Percentiles rank a stretch among this genome's conserved stretches.
phyloP scores from a whole-genome alignment of 2,113 vertebrate genomes.

The Xerus inauris region DNA sequence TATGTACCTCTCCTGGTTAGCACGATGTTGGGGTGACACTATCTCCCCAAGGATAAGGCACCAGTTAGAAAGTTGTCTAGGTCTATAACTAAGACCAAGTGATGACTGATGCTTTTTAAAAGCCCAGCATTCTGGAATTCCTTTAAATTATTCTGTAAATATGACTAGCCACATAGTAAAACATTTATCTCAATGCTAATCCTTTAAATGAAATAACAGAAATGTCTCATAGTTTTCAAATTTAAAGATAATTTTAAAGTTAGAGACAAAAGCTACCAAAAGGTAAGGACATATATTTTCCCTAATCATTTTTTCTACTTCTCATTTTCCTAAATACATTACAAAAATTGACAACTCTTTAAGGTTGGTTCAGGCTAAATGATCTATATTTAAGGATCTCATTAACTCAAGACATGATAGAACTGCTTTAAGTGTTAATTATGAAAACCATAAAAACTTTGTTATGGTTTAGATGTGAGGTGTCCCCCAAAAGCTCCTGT shows the following conservation, averaged over 20 bases:
- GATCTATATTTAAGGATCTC: background rate
- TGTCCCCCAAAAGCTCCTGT: too few relatives aligned
- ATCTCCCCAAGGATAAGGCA: background rate
- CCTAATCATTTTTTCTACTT: background rate
- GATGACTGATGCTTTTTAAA: background rate
- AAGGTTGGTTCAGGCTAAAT: background rate
- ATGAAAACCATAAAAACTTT: slow-evolving; percentile 28
- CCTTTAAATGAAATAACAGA: slow-evolving; percentile 20
- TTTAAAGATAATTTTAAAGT: slow-evolving; percentile 31
- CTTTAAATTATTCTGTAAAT: slow-evolving; percentile 15
- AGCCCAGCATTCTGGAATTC: background rate
- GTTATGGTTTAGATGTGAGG: too few relatives aligned
- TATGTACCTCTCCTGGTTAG: background rate
- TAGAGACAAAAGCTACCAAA: too few relatives aligned
- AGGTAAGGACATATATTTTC: slow-evolving; percentile 54
- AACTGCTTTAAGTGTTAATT: background rate
- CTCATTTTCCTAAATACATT: background rate
- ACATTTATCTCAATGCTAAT: slow-evolving; percentile 4
- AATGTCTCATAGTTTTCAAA: background rate
- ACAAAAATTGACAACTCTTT: slow-evolving; percentile 12
- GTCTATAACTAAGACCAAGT: background rate
- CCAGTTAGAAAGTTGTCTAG: background rate
- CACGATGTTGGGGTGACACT: background rate
- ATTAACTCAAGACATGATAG: background rate
- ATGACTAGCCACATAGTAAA: slow-evolving; percentile 10